Evolutionary conservation across 2,797 vertebrate species (phyloP).

Genomic region (Podarcis lilfordi): DNA sequence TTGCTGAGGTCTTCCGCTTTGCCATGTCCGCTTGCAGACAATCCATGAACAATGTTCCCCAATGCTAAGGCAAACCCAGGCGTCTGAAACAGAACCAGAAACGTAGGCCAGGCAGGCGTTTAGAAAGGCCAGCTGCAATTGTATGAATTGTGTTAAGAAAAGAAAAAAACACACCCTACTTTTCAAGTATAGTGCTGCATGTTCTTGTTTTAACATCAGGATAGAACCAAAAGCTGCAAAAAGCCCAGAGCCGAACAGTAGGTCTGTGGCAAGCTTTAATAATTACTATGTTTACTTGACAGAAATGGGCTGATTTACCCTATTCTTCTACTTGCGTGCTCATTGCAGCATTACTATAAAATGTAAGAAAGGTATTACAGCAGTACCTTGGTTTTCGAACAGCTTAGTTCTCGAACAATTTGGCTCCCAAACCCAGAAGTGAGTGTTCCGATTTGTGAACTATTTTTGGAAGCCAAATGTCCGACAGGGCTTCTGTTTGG

Average conservation of each 20-base stretch:
- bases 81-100: conserved; percentile 77
- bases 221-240: background rate
- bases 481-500: too few relatives aligned
- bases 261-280: background rate
- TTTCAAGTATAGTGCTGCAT: background rate
- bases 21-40: conserved; percentile 89
- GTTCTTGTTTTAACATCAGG: background rate
- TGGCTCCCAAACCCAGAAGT: too few relatives aligned
- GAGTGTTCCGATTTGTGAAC: too few relatives aligned
- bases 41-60: conserved; percentile 86
- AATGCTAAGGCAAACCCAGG: conserved; percentile 91
- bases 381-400: too few relatives aligned
- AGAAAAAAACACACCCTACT: too few relatives aligned
- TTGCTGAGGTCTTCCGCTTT: conserved; percentile 89
- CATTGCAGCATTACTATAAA: background rate
- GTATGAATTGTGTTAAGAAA: background rate
- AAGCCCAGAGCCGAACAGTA: background rate
- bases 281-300: background rate
- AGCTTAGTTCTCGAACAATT: too few relatives aligned
- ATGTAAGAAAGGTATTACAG: background rate
- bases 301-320: background rate
- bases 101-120: background rate
- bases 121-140: background rate
- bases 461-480: too few relatives aligned
- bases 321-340: background rate